These are phyloP conservation scores for Cheirogaleus major DNA, from an alignment of 2,797 vertebrate species.

Conservation along the genomic window DNA sequence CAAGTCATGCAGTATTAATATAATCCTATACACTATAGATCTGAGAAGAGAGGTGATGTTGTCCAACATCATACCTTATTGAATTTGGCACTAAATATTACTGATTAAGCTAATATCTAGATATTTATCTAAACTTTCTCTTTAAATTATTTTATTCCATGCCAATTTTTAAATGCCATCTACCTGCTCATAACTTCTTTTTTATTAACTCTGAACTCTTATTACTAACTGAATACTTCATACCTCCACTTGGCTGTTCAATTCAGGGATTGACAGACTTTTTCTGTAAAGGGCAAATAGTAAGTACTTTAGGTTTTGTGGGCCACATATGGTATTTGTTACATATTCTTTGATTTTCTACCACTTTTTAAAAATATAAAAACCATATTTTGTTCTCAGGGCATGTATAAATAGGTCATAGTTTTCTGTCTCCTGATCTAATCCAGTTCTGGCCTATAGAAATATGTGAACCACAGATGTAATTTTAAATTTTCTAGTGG, in stretches of 20 bases:
- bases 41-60: background rate
- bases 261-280: background rate
- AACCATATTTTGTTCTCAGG: background rate
- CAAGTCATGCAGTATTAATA: too few species aligned
- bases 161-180: background rate
- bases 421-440: background rate
- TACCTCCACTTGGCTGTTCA: background rate
- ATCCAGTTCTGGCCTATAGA: background rate
- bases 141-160: background rate
- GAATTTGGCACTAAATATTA: background rate
- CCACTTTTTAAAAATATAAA: background rate
- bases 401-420: background rate
- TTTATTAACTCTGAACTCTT: background rate
- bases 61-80: background rate
- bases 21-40: background rate
- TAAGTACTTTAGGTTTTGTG: background rate
- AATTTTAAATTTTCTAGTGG: background rate
- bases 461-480: background rate
- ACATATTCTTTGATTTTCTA: background rate
- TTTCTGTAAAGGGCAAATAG: background rate
- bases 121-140: background rate
- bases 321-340: background rate
- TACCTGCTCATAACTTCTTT: background rate
- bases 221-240: background rate
- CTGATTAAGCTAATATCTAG: background rate